These are phyloP conservation scores for Macrosteles quadrilineatus DNA, from an alignment of 1,140 invertebrate genomes.

Conservation along the genomic window DNA sequence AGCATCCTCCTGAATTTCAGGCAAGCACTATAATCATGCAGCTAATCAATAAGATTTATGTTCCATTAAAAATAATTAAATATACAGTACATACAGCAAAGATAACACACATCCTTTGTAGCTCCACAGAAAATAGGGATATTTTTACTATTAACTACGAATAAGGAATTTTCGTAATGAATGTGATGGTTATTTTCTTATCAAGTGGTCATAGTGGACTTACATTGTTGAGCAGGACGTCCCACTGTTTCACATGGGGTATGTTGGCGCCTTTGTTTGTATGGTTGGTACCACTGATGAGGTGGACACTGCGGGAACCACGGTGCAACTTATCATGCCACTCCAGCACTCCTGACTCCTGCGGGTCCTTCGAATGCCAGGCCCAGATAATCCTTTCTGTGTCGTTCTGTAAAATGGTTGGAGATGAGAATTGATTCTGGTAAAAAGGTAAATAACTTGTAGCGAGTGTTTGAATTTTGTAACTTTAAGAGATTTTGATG, in stretches of 20 bases:
- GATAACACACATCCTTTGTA: too few species aligned
- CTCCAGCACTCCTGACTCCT: constrained; percentile 43
- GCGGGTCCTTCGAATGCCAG: constrained; percentile 65
- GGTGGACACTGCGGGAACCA: constrained; percentile 65
- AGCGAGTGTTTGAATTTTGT: constrained; percentile 16
- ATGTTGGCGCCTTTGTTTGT: constrained; percentile 51
- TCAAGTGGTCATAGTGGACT: too few species aligned
- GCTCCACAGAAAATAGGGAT: too few species aligned
- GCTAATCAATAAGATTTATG: too few species aligned
- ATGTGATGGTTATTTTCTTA: too few species aligned
- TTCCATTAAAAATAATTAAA: too few species aligned
- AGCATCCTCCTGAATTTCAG: too few species aligned
- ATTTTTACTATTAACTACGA: too few species aligned
- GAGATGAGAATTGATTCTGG: background rate
- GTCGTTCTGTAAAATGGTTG: constrained; percentile 61
- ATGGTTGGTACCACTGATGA: constrained; percentile 50
- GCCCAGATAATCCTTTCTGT: constrained; percentile 78
- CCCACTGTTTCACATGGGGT: constrained; percentile 63
- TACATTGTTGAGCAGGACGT: constrained; percentile 73
- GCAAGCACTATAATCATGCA: too few species aligned
- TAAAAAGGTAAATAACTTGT: background rate
- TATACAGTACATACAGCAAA: too few species aligned
- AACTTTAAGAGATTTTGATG: background rate
- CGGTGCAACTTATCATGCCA: constrained; percentile 61
- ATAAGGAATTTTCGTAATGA: too few species aligned